Percentiles rank a stretch among this genome's conserved stretches.
These are phyloP conservation scores for Peromyscus attwateri DNA, from an alignment of 2,797 vertebrate genomes.

Conservation along the genomic window DNA sequence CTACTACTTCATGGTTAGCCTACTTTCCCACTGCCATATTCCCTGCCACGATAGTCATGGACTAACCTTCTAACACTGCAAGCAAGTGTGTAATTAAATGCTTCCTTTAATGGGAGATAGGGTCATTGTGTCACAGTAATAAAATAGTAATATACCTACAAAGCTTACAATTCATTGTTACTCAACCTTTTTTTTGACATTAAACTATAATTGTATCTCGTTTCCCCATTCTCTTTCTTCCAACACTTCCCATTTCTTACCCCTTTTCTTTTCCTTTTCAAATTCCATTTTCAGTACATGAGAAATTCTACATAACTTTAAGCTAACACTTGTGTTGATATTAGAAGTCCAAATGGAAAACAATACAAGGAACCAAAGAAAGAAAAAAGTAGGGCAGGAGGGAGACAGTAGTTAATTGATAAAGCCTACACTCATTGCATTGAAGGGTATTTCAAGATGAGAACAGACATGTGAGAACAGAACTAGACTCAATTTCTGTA, in stretches of 20 bases:
- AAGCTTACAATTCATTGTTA: too few species aligned
- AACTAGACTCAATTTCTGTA: neutral
- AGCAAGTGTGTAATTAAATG: neutral
- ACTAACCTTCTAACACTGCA: neutral
- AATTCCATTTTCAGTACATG: neutral
- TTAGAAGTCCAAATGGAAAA: neutral
- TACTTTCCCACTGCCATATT: neutral
- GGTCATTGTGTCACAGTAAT: too few species aligned
- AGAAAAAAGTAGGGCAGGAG: neutral
- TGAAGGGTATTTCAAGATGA: accelerated
- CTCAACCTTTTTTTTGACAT: too few species aligned
- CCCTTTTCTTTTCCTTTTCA: neutral
- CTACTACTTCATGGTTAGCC: neutral
- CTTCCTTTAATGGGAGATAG: neutral
- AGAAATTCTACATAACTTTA: neutral
- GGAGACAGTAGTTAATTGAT: neutral
- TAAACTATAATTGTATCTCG: too few species aligned
- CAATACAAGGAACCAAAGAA: neutral
- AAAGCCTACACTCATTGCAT: neutral
- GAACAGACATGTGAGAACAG: neutral
- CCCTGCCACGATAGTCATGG: neutral
- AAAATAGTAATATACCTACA: too few species aligned
- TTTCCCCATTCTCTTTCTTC: too few species aligned
- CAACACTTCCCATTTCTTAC: too few species aligned
- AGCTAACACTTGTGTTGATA: neutral